Evolutionary conservation across 2,113 vertebrate genomes (phyloP).

Genomic region (Coptodon bakossiorum): DNA sequence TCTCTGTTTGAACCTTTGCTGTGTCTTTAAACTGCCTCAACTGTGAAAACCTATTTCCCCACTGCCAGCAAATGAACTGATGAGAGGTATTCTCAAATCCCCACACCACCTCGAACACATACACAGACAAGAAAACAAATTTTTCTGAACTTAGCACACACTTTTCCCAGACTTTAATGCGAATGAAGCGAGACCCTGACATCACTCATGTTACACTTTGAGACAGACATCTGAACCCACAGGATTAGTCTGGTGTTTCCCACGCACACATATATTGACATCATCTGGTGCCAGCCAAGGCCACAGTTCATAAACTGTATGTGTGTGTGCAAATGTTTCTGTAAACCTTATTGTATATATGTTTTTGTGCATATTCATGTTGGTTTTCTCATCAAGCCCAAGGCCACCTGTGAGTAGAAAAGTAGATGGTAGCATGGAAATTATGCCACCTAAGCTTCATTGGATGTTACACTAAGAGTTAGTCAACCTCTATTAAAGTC

Average conservation of each 20-base stretch:
- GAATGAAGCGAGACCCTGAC: constrained; percentile 17
- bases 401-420: neutral
- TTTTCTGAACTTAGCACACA: neutral
- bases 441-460: neutral
- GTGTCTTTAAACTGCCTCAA: constrained; percentile 24
- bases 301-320: constrained; percentile 19
- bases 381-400: neutral
- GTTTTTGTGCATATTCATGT: constrained; percentile 1
- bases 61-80: constrained; percentile 2
- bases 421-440: neutral
- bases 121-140: neutral
- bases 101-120: neutral
- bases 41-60: neutral
- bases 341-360: neutral
- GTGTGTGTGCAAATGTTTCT: neutral
- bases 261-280: constrained; percentile 2
- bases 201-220: constrained; percentile 40
- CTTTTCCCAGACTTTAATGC: constrained; percentile 21
- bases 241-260: constrained; percentile 40
- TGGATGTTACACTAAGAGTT: neutral
- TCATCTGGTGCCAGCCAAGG: constrained; percentile 34
- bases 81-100: constrained; percentile 23
- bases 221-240: constrained; percentile 35
- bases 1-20: neutral
- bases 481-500: neutral